Base-by-base conservation (phyloP, 2,888 invertebrate genomes). In the Octodonta nipae region DNA sequence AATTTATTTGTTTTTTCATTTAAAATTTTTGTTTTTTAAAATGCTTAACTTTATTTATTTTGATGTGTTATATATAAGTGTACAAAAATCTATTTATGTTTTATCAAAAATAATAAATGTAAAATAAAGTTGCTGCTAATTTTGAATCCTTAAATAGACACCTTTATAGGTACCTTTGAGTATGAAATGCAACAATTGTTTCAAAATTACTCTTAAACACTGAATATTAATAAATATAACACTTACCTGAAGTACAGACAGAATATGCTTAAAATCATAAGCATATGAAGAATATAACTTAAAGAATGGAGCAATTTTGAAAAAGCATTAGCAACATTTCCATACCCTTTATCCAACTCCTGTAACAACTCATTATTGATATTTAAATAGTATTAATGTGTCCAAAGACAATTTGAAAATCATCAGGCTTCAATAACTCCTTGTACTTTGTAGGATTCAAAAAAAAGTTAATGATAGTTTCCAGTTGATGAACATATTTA, bases 251-350 rank as follows among this genome's bases (percentile, higher is more conserved):
- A 82, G 51, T 22, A 74, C 57, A 22, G 66, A 59, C 29, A 79
- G 55, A 1, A 74, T 70, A 37, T 70, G 68, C 41, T 74, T 75
- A 51, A 78, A 82, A 46, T 77, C 78, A 38, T 75, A 79, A 1
- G 82, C 82, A 55, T 83, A 83, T 1, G 75, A 73, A 1, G 82
- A 79, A 52, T 84, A 84, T 11, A 82, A 55, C 56, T 83, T 84
- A 32, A 84, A 73, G 53, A 76, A 83, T 3, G 83, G 83, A 2
- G 78, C 80, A 38, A 83, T 67, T 50, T 74, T 1, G 70, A 64
- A 55, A 84, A 82, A 1, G 79, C 76, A 30, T 63, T 57, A 0
- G 75, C 73, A 5, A 81, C 66, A 52, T 74, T 70, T 15, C 71
- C 66, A 36, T 64, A 56, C 45, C 70, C 63, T 5, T 61, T 47